A percentile compares a stretch with the other conserved stretches of the same genome.
Evolutionary conservation across 64 coral and sea anemone genomes (phyloP).

Genomic region (Actinia equina): DNA sequence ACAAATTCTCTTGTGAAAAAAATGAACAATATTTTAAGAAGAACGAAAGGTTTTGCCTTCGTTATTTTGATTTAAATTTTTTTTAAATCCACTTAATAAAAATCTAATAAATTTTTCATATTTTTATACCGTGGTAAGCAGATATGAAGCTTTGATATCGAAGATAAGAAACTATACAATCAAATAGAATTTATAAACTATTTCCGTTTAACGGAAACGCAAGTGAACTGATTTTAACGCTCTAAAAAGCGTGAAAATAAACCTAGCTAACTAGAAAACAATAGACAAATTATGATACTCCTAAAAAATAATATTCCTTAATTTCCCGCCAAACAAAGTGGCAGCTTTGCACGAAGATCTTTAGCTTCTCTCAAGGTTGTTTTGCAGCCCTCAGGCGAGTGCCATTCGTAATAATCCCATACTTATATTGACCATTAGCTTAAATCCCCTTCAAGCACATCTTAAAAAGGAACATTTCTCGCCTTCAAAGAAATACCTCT

Average conservation of each 20-base stretch:
- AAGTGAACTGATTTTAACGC: background rate
- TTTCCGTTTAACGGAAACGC: slow-evolving; percentile 9
- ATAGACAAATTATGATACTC: background rate
- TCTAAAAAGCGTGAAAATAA: background rate
- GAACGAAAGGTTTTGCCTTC: background rate
- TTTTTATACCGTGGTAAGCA: background rate
- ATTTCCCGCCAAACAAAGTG: background rate
- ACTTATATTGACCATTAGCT: background rate
- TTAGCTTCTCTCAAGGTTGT: background rate
- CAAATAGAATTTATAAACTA: slow-evolving; percentile 1
- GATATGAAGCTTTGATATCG: background rate
- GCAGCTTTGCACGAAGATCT: background rate
- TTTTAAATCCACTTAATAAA: background rate
- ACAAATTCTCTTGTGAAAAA: background rate
- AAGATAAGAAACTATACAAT: background rate
- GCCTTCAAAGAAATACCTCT: slow-evolving; percentile 10
- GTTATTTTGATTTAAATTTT: background rate
- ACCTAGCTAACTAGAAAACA: background rate
- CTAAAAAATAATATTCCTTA: background rate
- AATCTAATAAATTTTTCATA: background rate
- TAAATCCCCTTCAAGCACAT: background rate
- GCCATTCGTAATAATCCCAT: background rate
- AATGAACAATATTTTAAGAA: background rate
- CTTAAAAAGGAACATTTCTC: background rate
- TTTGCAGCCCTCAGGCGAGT: background rate